These are phyloP conservation scores for Saccostrea glomerata DNA, from an alignment of 1,140 invertebrate genomes.

Conservation along the genomic window DNA sequence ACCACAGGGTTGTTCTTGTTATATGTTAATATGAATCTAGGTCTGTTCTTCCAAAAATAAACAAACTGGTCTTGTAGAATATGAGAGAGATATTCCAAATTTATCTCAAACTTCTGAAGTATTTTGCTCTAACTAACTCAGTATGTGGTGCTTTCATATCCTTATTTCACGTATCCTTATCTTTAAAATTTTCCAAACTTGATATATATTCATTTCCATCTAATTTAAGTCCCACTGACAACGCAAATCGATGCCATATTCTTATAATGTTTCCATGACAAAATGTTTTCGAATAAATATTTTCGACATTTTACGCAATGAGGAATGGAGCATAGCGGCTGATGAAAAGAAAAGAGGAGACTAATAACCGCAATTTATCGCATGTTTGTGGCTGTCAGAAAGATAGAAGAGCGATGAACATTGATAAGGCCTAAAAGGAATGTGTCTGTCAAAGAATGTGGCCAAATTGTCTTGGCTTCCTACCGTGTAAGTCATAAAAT, in stretches of 20 bases:
- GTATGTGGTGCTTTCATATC: neutral
- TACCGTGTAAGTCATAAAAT: too few species aligned
- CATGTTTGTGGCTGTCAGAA: neutral
- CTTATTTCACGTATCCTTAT: neutral
- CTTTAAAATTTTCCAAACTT: too few species aligned
- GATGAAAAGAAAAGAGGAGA: neutral
- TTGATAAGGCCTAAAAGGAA: neutral
- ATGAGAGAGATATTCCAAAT: too few species aligned
- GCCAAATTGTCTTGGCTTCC: neutral
- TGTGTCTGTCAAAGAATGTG: neutral
- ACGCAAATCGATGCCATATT: neutral
- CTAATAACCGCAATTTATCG: conserved; percentile 9
- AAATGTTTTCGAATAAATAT: neutral
- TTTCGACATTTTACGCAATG: neutral
- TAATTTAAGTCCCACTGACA: neutral
- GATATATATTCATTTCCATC: too few species aligned
- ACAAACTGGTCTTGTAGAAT: too few species aligned
- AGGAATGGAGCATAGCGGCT: neutral
- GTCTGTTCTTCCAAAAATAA: too few species aligned
- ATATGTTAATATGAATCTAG: too few species aligned
- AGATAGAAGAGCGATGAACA: neutral
- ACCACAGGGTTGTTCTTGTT: too few species aligned
- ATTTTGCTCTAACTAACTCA: neutral
- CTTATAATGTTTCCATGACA: neutral
- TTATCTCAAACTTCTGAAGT: too few species aligned